A percentile compares a stretch with the other conserved stretches of the same genome.
Evolutionary conservation across 1,140 invertebrate genomes (phyloP).

Genomic region (Brachionus manjavacas): DNA sequence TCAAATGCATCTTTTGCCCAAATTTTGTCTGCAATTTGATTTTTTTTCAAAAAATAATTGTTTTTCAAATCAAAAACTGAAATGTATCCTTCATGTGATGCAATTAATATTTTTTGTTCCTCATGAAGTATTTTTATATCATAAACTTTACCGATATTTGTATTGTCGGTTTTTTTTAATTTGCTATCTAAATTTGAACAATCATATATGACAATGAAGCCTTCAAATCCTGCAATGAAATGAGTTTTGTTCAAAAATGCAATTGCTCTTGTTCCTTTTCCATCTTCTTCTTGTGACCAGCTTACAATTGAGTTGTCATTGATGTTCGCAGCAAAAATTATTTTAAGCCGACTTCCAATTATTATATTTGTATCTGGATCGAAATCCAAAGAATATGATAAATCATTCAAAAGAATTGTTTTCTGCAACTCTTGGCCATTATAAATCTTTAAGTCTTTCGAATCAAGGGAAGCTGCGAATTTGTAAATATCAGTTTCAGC

Average conservation of each 20-base stretch:
- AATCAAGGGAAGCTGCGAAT: too few species aligned
- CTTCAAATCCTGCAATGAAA: not conserved
- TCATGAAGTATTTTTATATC: not conserved
- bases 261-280: not conserved
- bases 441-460: too few species aligned
- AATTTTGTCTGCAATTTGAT: not conserved
- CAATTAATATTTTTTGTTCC: not conserved
- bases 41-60: not conserved
- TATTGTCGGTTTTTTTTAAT: not conserved
- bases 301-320: not conserved
- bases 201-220: not conserved
- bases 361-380: too few species aligned
- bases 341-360: too few species aligned
- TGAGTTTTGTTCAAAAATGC: not conserved
- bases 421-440: too few species aligned
- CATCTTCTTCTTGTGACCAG: not conserved
- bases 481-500: too few species aligned
- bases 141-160: not conserved
- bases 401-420: too few species aligned
- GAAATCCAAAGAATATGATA: too few species aligned
- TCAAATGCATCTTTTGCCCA: not conserved
- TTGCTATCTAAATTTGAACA: not conserved
- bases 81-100: not conserved
- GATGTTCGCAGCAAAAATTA: too few species aligned
- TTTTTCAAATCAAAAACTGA: not conserved